A percentile compares a stretch with the other conserved stretches of the same genome.
Evolutionary conservation across 2,888 invertebrate species (phyloP).

Genomic region (Acleris sparsana): DNA sequence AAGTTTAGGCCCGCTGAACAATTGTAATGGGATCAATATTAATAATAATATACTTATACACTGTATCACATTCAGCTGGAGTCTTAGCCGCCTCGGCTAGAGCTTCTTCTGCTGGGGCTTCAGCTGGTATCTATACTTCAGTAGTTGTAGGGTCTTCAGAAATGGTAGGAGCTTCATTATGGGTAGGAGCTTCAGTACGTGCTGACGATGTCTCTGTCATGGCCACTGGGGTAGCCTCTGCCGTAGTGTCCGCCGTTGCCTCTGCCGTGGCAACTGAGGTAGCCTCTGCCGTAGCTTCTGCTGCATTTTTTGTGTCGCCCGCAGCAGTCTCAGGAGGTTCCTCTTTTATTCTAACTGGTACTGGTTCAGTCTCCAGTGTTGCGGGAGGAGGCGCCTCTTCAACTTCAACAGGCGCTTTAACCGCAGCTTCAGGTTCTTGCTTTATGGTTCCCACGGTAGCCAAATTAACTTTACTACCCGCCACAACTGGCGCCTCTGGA

Average conservation of each 20-base stretch:
- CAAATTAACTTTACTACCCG: neutral
- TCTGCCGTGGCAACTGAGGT: neutral
- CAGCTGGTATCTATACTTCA: neutral
- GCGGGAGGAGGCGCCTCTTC: neutral
- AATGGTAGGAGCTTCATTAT: constrained; percentile 1
- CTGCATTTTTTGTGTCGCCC: neutral
- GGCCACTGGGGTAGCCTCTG: constrained; percentile 4
- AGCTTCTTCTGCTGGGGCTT: constrained; percentile 36
- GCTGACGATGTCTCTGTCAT: constrained; percentile 33
- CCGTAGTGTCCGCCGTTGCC: constrained; percentile 33
- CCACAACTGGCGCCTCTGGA: constrained; percentile 34
- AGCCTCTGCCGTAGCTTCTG: no score
- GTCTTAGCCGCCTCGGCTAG: constrained; percentile 24
- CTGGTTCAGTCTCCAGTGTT: no score
- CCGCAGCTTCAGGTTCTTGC: no score
- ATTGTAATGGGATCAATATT: no score
- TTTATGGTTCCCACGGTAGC: no score
- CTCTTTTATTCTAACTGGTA: no score
- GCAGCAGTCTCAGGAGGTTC: constrained; percentile 24
- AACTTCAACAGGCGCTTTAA: neutral
- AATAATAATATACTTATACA: no score
- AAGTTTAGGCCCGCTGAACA: no score
- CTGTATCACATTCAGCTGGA: constrained; percentile 2
- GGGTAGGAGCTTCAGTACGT: constrained; percentile 3
- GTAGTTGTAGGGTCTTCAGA: neutral